Conservation (phyloP, 2,113 vertebrate genomes). For the Anarrhichthys ocellatus region DNA sequence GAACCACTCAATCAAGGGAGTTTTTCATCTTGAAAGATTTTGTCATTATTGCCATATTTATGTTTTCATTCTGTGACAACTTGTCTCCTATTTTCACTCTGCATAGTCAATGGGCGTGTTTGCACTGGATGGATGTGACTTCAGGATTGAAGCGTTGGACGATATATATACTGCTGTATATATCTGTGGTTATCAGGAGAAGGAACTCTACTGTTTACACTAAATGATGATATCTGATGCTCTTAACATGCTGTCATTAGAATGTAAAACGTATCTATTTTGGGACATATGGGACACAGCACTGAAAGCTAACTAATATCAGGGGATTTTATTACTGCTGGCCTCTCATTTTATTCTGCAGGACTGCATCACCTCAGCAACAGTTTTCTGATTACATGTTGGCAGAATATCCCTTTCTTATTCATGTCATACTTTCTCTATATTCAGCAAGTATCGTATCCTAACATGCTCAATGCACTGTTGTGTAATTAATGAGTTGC, state of each 20-base stretch:
- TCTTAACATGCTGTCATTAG: constrained; percentile 50
- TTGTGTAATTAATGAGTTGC: constrained; percentile 6
- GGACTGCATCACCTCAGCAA: constrained; percentile 16
- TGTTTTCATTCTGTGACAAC: constrained; percentile 26
- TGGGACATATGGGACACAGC: constrained; percentile 30
- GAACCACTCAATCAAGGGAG: constrained; percentile 25
- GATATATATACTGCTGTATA: constrained; percentile 46
- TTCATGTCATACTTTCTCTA: constrained; percentile 4
- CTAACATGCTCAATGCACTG: constrained; percentile 10
- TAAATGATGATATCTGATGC: constrained; percentile 44
- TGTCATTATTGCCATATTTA: constrained; percentile 29
- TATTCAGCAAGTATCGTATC: background rate
- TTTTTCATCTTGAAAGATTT: constrained; percentile 35
- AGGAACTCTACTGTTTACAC: constrained; percentile 67
- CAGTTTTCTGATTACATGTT: constrained; percentile 3
- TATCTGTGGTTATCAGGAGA: constrained; percentile 56
- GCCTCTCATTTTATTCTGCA: constrained; percentile 32
- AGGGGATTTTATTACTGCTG: constrained; percentile 48
- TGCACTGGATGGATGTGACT: constrained; percentile 32
- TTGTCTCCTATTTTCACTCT: constrained; percentile 20
- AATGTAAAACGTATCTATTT: constrained; percentile 61
- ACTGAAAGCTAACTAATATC: constrained; percentile 55
- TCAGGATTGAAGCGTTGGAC: constrained; percentile 23
- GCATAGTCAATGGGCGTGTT: constrained; percentile 18
- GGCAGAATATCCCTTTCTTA: background rate